Conservation (phyloP, 2,888 invertebrate species). For the Drosophila meridiana region DNA sequence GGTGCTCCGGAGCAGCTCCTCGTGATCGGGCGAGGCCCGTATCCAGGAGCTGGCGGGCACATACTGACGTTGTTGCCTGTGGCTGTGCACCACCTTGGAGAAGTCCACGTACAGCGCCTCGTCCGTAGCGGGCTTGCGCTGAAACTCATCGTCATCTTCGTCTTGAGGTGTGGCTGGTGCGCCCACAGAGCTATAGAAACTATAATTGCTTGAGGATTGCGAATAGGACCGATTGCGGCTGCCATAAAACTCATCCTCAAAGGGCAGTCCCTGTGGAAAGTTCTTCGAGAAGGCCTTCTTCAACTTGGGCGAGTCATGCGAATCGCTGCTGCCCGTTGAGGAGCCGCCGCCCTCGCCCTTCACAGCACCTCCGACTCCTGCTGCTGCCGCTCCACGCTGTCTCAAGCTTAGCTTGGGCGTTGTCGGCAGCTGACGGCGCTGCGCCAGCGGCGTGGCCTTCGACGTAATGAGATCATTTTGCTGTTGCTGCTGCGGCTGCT, state of each 20-base stretch:
- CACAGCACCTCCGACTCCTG: slow-evolving; percentile 9
- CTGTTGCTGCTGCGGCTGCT: slow-evolving; percentile 49
- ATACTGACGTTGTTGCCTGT: slow-evolving; percentile 67
- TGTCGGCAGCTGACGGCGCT: slow-evolving; percentile 66
- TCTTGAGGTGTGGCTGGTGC: slow-evolving; percentile 67
- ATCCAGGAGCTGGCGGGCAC: slow-evolving; percentile 78
- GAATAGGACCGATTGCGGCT: slow-evolving; percentile 82
- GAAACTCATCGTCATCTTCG: slow-evolving; percentile 82
- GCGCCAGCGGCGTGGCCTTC: slow-evolving; percentile 59
- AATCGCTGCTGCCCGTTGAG: slow-evolving; percentile 81
- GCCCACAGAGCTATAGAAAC: slow-evolving; percentile 83
- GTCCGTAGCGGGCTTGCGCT: slow-evolving; percentile 84
- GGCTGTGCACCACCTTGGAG: slow-evolving; percentile 82
- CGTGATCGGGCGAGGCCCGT: slow-evolving; percentile 59
- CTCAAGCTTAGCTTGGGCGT: slow-evolving; percentile 63
- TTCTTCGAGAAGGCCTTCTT: slow-evolving; percentile 84
- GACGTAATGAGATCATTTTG: slow-evolving; percentile 73
- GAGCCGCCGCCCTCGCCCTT: slow-evolving; percentile 68
- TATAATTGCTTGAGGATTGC: slow-evolving; percentile 85
- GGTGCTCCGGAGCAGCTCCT: slow-evolving; percentile 44
- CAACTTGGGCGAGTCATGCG: slow-evolving; percentile 82
- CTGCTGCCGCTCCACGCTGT: slow-evolving; percentile 42
- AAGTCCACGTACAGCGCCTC: slow-evolving; percentile 85
- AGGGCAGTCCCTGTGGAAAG: slow-evolving; percentile 84
- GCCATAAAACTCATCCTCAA: slow-evolving; percentile 85